A percentile compares a stretch with the other conserved stretches of the same genome.
Conservation (phyloP, 2,797 vertebrate genomes). For the Poeciliopsis turneri region DNA sequence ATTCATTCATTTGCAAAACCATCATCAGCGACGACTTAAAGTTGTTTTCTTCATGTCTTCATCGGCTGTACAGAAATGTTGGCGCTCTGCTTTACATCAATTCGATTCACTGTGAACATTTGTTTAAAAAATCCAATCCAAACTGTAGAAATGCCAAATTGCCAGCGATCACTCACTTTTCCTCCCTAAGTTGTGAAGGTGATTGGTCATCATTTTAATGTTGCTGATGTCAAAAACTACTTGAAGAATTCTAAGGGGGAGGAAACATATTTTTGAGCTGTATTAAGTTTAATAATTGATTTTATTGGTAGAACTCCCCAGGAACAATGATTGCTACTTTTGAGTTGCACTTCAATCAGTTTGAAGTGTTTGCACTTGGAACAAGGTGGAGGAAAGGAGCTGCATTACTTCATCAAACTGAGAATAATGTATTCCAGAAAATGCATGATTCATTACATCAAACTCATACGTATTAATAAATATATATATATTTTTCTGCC, state of each 20-base stretch:
- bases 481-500: background rate
- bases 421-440: background rate
- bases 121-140: background rate
- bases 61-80: no score
- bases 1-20: background rate
- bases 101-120: no score
- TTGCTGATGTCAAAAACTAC: background rate
- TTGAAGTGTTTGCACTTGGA: constrained; percentile 23
- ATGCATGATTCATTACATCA: background rate
- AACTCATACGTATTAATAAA: background rate
- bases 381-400: background rate
- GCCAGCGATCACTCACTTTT: background rate
- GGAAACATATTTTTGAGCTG: background rate
- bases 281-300: background rate
- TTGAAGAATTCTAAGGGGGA: background rate
- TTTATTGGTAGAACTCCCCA: background rate
- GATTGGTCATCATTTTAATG: background rate
- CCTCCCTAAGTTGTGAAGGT: background rate
- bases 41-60: no score
- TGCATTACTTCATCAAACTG: background rate
- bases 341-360: constrained; percentile 32
- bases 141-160: background rate
- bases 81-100: no score
- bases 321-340: background rate
- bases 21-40: no score